A percentile compares a stretch with the other conserved stretches of the same genome.
Evolutionary conservation across 1,140 invertebrate genomes (phyloP).

Genomic region (Lordiphosa stackelbergi): DNA sequence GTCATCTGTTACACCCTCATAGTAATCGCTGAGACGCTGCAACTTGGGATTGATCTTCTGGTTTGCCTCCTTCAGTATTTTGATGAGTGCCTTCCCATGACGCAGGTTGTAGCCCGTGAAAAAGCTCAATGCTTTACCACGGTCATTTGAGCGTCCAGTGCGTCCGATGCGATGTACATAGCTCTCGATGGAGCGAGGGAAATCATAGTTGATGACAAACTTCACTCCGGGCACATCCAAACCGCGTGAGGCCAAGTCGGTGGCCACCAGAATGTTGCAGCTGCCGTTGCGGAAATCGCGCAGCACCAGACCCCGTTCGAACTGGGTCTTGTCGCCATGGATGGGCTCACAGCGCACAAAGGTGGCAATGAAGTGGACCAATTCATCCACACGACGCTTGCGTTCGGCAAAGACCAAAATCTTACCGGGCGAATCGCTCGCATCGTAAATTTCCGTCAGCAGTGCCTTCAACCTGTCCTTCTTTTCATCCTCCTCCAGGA

Average conservation of each 20-base stretch:
- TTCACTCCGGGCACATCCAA: slow-evolving; percentile 78
- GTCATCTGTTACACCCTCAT: background rate
- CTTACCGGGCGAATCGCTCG: slow-evolving; percentile 3
- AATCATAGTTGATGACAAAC: slow-evolving; percentile 96
- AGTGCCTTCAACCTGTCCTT: background rate
- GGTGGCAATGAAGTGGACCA: slow-evolving; percentile 1
- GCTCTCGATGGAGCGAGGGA: slow-evolving; percentile 93
- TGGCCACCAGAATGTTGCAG: slow-evolving; percentile 88
- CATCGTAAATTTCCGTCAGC: slow-evolving; percentile 15
- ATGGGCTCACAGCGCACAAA: slow-evolving; percentile 85
- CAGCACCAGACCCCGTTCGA: slow-evolving; percentile 93
- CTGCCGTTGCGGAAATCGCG: slow-evolving; percentile 88
- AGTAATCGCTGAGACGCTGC: background rate
- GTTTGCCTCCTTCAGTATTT: background rate
- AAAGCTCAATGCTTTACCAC: slow-evolving; percentile 84
- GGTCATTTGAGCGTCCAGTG: slow-evolving; percentile 83
- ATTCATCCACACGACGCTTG: background rate
- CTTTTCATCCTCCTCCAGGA: background rate
- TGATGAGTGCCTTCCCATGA: background rate
- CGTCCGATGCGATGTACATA: slow-evolving; percentile 98
- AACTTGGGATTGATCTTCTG: slow-evolving; percentile 3
- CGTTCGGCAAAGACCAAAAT: slow-evolving; percentile 16
- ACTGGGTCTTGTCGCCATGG: slow-evolving; percentile 96
- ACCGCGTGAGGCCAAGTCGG: slow-evolving; percentile 91
- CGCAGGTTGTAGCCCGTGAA: background rate